phyloP scores from a whole-genome alignment of 2,888 invertebrate genomes.

The Siphonodentalium dalli region DNA sequence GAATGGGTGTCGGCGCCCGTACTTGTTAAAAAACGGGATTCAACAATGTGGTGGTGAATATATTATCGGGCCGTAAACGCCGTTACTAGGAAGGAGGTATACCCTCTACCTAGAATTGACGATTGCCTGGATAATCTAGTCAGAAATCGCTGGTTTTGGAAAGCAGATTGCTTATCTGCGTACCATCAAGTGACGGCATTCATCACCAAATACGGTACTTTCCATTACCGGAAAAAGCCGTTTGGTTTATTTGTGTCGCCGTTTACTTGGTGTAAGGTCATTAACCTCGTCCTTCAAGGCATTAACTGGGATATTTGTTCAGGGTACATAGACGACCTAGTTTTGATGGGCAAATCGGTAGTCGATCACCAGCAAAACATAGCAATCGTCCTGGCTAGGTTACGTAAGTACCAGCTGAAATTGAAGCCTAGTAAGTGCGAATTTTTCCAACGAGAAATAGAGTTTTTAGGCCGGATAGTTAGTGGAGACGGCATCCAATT shows the following conservation, averaged over 20 bases:
- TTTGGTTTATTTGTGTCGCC: too few relatives aligned
- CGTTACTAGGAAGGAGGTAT: too few relatives aligned
- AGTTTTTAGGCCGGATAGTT: conserved; percentile 18
- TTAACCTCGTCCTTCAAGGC: conserved; percentile 13
- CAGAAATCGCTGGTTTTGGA: too few relatives aligned
- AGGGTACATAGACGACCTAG: conserved; percentile 18
- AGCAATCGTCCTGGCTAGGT: background rate
- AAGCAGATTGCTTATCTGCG: too few relatives aligned
- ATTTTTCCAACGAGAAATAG: conserved; percentile 14
- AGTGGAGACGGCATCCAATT: background rate
- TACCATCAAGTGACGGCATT: too few relatives aligned
- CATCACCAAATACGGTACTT: conserved; percentile 17
- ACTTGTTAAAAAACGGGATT: too few relatives aligned
- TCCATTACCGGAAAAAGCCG: conserved; percentile 16
- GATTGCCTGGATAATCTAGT: too few relatives aligned
- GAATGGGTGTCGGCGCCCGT: too few relatives aligned
- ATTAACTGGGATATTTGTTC: conserved; percentile 11
- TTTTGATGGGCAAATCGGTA: conserved; percentile 6
- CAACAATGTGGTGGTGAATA: too few relatives aligned
- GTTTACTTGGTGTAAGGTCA: conserved; percentile 13
- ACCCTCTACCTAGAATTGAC: too few relatives aligned
- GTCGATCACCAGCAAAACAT: conserved; percentile 1
- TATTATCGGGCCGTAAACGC: too few relatives aligned
- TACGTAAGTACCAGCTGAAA: conserved; percentile 8
- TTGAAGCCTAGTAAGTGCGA: conserved; percentile 22